phyloP scores from a whole-genome alignment of 30 jellyfish, hydroid and myxozoan genomes.

The Sanderia malayensis region DNA sequence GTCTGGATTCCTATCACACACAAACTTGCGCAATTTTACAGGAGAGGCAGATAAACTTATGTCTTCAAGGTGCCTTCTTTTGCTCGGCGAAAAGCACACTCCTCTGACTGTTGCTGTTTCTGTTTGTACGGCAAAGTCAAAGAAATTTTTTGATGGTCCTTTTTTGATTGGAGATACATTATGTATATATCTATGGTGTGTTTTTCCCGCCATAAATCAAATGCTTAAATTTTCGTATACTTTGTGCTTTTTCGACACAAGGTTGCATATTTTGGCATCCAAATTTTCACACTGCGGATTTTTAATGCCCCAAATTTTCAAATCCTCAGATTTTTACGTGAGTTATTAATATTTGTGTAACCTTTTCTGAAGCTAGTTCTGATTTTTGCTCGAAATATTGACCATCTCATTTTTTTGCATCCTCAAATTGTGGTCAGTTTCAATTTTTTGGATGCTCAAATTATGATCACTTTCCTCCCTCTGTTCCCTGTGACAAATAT shows the following conservation, averaged over 20 bases:
- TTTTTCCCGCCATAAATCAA: neutral
- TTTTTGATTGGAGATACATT: too few relatives aligned
- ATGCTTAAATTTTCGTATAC: neutral
- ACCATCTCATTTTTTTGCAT: neutral
- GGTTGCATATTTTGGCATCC: neutral
- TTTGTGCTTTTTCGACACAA: neutral
- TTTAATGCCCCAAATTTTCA: neutral
- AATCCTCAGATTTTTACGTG: neutral
- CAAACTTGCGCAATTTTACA: too few relatives aligned
- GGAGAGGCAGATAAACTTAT: too few relatives aligned
- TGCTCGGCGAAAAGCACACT: too few relatives aligned
- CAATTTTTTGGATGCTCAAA: neutral
- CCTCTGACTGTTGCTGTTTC: too few relatives aligned
- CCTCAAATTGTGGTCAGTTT: neutral
- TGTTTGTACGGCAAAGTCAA: too few relatives aligned
- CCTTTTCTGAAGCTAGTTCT: neutral
- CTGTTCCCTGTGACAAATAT: neutral
- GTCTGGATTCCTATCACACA: too few relatives aligned
- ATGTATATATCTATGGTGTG: too few relatives aligned
- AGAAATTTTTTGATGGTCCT: too few relatives aligned
- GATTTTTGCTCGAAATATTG: neutral
- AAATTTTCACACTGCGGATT: neutral
- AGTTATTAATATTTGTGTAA: too few relatives aligned
- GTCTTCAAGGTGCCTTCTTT: too few relatives aligned
- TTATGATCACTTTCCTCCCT: neutral